Percentiles rank a stretch among this genome's conserved stretches.
phyloP scores from a whole-genome alignment of 1,140 invertebrate genomes.

The Drosophila lowei region DNA sequence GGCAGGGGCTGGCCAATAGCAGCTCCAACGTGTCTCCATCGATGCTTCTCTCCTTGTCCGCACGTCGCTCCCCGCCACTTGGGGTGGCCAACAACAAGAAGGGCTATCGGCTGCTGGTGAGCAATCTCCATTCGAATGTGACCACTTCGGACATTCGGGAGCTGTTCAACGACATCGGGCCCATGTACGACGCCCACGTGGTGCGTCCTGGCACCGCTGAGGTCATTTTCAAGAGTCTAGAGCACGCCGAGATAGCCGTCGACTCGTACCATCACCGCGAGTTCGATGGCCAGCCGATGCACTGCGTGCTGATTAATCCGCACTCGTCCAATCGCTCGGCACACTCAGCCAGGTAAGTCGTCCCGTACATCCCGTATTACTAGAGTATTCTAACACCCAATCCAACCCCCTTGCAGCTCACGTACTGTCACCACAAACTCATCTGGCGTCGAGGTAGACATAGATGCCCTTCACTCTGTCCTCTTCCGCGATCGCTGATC shows the following conservation, averaged over 20 bases:
- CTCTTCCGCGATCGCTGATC: constrained; percentile 66
- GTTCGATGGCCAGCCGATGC: constrained; percentile 93
- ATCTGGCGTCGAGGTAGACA: constrained; percentile 70
- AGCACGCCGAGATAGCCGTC: constrained; percentile 94
- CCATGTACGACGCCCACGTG: constrained; percentile 91
- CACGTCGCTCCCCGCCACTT: constrained; percentile 74
- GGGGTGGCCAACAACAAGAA: constrained; percentile 51
- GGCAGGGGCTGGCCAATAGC: constrained; percentile 11
- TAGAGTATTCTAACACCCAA: no score
- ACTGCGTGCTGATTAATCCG: constrained; percentile 90
- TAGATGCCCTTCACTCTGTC: constrained; percentile 71
- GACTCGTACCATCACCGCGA: constrained; percentile 96
- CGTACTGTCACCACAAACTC: constrained; percentile 71
- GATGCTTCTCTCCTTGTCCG: constrained; percentile 46
- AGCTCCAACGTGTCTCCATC: neutral
- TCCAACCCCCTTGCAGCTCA: constrained; percentile 16
- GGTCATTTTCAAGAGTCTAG: constrained; percentile 92
- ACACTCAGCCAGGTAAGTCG: constrained; percentile 83
- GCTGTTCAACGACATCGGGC: constrained; percentile 95
- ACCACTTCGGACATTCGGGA: constrained; percentile 96
- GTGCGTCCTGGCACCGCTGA: constrained; percentile 94
- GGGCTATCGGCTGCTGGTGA: constrained; percentile 92
- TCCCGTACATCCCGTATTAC: no score
- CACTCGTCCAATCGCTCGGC: constrained; percentile 86
- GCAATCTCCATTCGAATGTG: constrained; percentile 93